Evolutionary conservation across 2,888 invertebrate species (phyloP).

Genomic region (Ellobium chinense): DNA sequence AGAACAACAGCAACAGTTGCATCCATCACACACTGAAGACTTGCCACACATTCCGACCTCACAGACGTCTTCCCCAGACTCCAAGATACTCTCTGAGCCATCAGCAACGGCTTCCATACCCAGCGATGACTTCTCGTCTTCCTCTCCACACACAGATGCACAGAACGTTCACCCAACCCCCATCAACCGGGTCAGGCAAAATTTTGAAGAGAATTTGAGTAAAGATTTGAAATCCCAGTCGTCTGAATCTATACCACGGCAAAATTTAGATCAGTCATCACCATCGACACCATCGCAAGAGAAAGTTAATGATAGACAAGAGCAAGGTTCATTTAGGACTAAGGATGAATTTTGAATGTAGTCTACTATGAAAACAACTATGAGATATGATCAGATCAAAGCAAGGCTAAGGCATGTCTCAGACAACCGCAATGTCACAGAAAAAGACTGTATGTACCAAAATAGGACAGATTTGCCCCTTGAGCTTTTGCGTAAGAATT

Average conservation of each 20-base stretch:
- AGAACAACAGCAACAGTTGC: not conserved
- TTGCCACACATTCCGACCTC: not conserved
- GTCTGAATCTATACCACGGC: conserved; percentile 13
- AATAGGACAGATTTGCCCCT: too few species aligned
- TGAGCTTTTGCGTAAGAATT: too few species aligned
- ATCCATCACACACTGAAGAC: not conserved
- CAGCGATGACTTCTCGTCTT: not conserved
- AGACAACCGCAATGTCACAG: too few species aligned
- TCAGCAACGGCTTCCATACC: not conserved
- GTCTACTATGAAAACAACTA: not conserved
- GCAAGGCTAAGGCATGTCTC: too few species aligned
- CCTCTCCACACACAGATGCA: not conserved
- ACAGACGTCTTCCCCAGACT: not conserved
- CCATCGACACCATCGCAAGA: not conserved
- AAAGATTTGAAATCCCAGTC: not conserved
- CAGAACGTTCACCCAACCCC: not conserved
- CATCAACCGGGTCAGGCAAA: not conserved
- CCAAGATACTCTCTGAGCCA: not conserved
- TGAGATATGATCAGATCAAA: too few species aligned
- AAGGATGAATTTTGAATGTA: not conserved
- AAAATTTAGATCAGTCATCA: conserved; percentile 13
- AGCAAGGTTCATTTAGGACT: too few species aligned
- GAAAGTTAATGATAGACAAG: too few species aligned
- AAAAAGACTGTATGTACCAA: too few species aligned
- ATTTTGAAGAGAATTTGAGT: conserved; percentile 9